Evolutionary conservation across 2,888 invertebrate genomes (phyloP).

Genomic region (Piscicola geometra): DNA sequence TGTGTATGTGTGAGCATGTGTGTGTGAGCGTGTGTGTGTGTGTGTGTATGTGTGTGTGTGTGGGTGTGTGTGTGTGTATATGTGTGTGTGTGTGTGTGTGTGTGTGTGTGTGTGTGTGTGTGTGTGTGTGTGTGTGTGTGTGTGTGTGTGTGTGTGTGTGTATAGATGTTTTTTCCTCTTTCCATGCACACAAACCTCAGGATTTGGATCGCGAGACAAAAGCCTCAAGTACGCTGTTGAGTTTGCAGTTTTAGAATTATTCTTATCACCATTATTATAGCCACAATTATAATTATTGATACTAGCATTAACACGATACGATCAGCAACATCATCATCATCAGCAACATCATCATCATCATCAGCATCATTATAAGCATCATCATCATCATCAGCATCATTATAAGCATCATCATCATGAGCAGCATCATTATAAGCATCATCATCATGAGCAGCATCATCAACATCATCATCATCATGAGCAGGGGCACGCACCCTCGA

Average conservation of each 20-base stretch:
- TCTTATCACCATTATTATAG: not conserved
- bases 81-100: conserved; percentile 30
- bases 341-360: too few species aligned
- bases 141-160: not conserved
- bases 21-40: conserved; percentile 22
- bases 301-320: too few species aligned
- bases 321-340: too few species aligned
- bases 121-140: conserved; percentile 29
- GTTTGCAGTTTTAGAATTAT: not conserved
- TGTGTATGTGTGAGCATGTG: conserved; percentile 6
- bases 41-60: conserved; percentile 27
- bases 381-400: too few species aligned
- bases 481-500: too few species aligned
- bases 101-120: conserved; percentile 24
- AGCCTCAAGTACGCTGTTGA: not conserved
- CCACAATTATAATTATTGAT: too few species aligned
- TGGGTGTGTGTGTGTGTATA: conserved; percentile 22
- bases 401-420: too few species aligned
- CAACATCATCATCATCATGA: too few species aligned
- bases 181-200: not conserved
- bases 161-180: not conserved
- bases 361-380: too few species aligned
- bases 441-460: too few species aligned
- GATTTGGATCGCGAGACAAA: not conserved
- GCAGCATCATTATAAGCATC: too few species aligned